These are phyloP conservation scores for Dexiosoma caninum DNA, from an alignment of 2,888 invertebrate genomes.

Conservation along the genomic window DNA sequence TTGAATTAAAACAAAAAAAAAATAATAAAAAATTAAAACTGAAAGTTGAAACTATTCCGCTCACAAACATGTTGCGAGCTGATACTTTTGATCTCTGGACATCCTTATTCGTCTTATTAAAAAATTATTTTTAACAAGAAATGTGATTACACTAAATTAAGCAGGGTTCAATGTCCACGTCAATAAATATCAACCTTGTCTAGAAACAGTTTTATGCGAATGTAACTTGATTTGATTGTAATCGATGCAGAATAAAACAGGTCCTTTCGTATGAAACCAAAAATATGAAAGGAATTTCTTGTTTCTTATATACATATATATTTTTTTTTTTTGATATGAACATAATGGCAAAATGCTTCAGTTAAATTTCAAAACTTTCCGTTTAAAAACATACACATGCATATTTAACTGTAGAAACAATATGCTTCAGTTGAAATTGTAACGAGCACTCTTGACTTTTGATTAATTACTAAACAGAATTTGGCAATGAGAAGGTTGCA, in stretches of 20 bases:
- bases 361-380: constrained; percentile 14
- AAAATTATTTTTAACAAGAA: constrained; percentile 15
- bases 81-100: neutral
- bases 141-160: constrained; percentile 33
- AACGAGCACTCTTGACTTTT: too few species aligned
- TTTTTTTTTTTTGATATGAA: neutral
- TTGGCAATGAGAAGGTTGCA: too few species aligned
- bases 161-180: constrained; percentile 40
- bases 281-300: neutral
- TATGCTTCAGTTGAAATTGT: neutral
- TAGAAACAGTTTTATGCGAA: constrained; percentile 6
- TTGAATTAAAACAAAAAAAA: neutral
- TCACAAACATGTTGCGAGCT: constrained; percentile 2
- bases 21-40: neutral
- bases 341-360: neutral
- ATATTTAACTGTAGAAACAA: neutral
- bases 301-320: too few species aligned
- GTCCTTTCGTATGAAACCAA: constrained; percentile 16
- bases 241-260: constrained; percentile 24
- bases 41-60: constrained; percentile 18
- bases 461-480: too few species aligned
- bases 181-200: constrained; percentile 41
- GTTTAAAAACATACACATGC: neutral
- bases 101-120: constrained; percentile 3
- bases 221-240: constrained; percentile 15